Base-by-base conservation (phyloP, 2,797 vertebrate species). In the Ibycter americanus region DNA sequence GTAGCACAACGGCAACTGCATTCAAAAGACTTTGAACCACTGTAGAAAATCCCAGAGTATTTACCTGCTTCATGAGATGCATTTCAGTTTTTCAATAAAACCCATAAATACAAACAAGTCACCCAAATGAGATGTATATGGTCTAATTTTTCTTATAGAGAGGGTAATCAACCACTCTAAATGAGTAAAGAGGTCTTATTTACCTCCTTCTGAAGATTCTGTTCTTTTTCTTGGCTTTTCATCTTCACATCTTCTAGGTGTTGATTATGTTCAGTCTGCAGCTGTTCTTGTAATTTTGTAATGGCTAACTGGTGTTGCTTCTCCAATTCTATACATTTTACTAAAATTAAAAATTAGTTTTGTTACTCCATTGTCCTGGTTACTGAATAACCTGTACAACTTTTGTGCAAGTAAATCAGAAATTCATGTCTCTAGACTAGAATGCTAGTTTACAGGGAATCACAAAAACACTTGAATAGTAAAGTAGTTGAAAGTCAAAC, bases 121-220 rank as follows among this genome's bases (percentile, higher is more conserved):
- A 52, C 17, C 4, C 27, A 76, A 63, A 72, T 11, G 0, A 49
- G 10, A 42, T 0, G 3, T 4, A 18, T 11, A 13, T 4, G 2
- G 10, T 58, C 16, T 47, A 56, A 4, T 6, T 89, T 82, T 51
- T 71, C 26, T 36, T n/a, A 51, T 8, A 62, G 4, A 61, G 4
- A 51, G 5, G 31, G 22, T 31, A 52, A 83, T 29, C 27, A 76
- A 18, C 34, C 32, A 47, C 29, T 68, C 47, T 8, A 12, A 80
- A 36, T 2, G 9, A 6, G 3, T 46, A 17, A 78, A 91, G 23
- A 83, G 65, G 46, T 25, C 15, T 7, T 77, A 54, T 27, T 87
- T 85, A 99, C 99, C 98, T 99, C 98, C 49, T 98, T 93, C 65
- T 98, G 98, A 62, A 99, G 98, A 73, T 93, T 93, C 38, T 66